Conservation (phyloP, 2,888 invertebrate species). For the Brachypterus glaber region DNA sequence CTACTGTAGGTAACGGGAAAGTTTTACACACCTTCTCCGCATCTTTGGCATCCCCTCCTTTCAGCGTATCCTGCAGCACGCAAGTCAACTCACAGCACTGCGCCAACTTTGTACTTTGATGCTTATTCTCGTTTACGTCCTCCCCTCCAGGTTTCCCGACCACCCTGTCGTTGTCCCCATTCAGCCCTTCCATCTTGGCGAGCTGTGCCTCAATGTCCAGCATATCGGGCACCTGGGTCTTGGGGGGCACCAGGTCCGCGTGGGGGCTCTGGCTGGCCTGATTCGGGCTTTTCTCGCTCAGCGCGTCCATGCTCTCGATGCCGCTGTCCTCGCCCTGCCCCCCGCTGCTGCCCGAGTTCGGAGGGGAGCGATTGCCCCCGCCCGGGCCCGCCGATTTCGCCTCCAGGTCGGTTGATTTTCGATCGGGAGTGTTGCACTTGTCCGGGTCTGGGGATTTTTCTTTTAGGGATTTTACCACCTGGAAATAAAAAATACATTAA, state of each 20-base stretch:
- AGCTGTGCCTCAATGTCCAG: conserved; percentile 61
- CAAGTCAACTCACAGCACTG: conserved; percentile 37
- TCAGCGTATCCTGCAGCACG: conserved; percentile 33
- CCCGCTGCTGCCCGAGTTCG: conserved; percentile 30
- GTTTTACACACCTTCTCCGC: too few relatives aligned
- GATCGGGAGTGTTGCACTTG: conserved; percentile 36
- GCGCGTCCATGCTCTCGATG: conserved; percentile 86
- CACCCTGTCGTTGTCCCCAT: conserved; percentile 29
- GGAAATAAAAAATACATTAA: too few relatives aligned
- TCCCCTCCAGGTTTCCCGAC: conserved; percentile 17
- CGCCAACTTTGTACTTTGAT: conserved; percentile 29
- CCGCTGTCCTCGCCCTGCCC: conserved; percentile 79
- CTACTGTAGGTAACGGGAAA: too few relatives aligned
- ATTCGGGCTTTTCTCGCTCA: conserved; percentile 74
- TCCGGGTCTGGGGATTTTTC: conserved; percentile 37
- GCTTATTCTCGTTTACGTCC: conserved; percentile 35
- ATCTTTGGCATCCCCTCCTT: too few relatives aligned
- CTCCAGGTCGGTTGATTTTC: conserved; percentile 27
- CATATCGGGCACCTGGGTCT: conserved; percentile 45
- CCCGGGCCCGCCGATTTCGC: conserved; percentile 14
- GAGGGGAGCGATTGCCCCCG: conserved; percentile 33
- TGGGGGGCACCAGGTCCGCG: conserved; percentile 33
- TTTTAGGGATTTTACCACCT: too few relatives aligned
- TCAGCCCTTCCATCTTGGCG: conserved; percentile 55
- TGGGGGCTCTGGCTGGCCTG: conserved; percentile 70